Base-by-base conservation (phyloP, 2,888 invertebrate species). In the Iselma pallidipennis region DNA sequence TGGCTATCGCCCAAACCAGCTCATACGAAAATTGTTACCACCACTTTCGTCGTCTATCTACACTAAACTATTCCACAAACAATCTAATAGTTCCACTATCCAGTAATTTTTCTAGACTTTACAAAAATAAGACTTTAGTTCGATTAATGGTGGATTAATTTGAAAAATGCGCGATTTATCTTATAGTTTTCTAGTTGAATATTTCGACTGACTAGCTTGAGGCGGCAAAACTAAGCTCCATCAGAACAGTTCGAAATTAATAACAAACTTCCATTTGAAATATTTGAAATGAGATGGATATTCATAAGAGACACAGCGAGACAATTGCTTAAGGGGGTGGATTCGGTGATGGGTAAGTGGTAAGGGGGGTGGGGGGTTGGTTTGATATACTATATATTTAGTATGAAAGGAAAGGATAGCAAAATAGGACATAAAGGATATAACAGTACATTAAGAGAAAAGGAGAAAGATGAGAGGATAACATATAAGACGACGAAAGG, bases 1-100 rank as follows among this genome's bases (percentile, higher is more conserved):
- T 79, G 80, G 78, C 78, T 78, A 79, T 79, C 78, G 72, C 71
- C 14, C 26, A 16, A 16, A 37, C 37, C 16, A 37, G 33, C n/a
- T n/a, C n/a, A n/a, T n/a, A n/a, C n/a, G n/a, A n/a, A n/a, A n/a
- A n/a, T n/a, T n/a, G n/a, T n/a, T n/a, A n/a, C n/a, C n/a, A n/a
- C n/a, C n/a, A n/a, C n/a, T n/a, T n/a, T n/a, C n/a, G n/a, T n/a
- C n/a, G n/a, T n/a, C n/a, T n/a, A n/a, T n/a, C n/a, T n/a, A n/a
- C n/a, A n/a, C n/a, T n/a, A n/a, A n/a, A n/a, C n/a, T n/a, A n/a
- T n/a, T n/a, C n/a, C n/a, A n/a, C n/a, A n/a, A n/a, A n/a, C n/a
- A n/a, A n/a, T n/a, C n/a, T n/a, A n/a, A n/a, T n/a, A n/a, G n/a
- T n/a, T n/a, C n/a, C n/a, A n/a, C n/a, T n/a, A n/a, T n/a, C n/a